Conservation (phyloP, 2,888 invertebrate species). For the Synergus gifuensis region DNA sequence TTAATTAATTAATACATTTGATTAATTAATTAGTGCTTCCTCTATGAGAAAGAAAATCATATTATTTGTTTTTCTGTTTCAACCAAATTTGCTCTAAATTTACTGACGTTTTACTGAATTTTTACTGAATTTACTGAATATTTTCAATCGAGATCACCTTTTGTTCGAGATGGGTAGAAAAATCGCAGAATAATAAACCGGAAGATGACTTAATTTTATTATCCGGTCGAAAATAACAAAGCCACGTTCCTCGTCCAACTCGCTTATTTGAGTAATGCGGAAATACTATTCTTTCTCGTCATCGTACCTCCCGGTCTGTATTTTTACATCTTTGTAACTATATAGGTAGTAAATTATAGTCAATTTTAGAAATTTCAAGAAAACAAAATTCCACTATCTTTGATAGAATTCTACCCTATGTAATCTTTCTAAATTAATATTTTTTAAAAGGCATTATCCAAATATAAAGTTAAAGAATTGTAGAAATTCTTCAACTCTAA, state of each 20-base stretch:
- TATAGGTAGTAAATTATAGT: neutral
- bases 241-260: slow-evolving; percentile 50
- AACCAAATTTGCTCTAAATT: neutral
- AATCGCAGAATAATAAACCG: slow-evolving; percentile 57
- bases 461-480: too few relatives aligned
- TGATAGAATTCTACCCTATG: neutral
- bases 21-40: too few relatives aligned
- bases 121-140: too few relatives aligned
- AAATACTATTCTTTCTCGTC: slow-evolving; percentile 28
- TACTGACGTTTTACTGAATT: too few relatives aligned
- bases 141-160: slow-evolving; percentile 27
- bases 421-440: neutral
- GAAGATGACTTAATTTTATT: slow-evolving; percentile 57
- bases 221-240: slow-evolving; percentile 55
- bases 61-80: neutral
- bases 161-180: slow-evolving; percentile 30
- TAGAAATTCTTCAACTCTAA: too few relatives aligned
- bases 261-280: slow-evolving; percentile 44
- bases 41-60: neutral
- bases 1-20: too few relatives aligned
- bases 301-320: slow-evolving; percentile 2
- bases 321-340: slow-evolving; percentile 27
- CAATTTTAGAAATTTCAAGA: neutral
- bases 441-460: neutral
- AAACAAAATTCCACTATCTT: neutral